phyloP scores from a whole-genome alignment of 2,888 invertebrate species.

The Nineta flava region DNA sequence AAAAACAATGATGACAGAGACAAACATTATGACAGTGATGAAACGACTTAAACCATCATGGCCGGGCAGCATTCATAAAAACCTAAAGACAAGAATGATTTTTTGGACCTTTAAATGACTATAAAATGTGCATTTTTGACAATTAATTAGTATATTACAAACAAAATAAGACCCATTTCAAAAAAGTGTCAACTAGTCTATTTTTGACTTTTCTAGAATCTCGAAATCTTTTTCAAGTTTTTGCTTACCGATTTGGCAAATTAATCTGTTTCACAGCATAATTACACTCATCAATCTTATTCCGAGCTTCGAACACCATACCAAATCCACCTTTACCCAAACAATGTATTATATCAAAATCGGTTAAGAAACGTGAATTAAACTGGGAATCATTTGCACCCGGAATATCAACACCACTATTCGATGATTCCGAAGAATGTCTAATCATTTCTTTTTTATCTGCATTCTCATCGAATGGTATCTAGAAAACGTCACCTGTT shows the following conservation, averaged over 20 bases:
- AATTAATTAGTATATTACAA: no score
- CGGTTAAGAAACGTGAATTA: constrained; percentile 58
- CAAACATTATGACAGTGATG: no score
- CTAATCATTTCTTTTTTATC: not conserved
- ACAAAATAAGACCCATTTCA: no score
- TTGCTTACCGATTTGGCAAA: constrained; percentile 50
- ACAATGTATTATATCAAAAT: constrained; percentile 69
- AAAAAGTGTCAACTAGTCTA: no score
- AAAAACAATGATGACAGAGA: no score
- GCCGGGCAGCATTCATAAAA: no score
- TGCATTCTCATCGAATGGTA: not conserved
- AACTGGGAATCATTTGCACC: constrained; percentile 16
- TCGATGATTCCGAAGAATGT: constrained; percentile 2
- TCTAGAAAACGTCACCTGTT: not conserved
- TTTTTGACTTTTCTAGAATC: not conserved
- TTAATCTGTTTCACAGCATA: constrained; percentile 94
- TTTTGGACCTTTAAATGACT: no score
- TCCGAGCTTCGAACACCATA: constrained; percentile 86
- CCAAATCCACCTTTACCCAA: constrained; percentile 91
- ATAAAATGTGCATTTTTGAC: no score
- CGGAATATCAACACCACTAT: constrained; percentile 8
- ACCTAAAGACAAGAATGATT: no score
- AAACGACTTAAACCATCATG: no score
- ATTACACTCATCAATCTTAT: constrained; percentile 83
- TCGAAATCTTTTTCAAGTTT: not conserved